Evolutionary conservation across 1,140 invertebrate species (phyloP).

Genomic region (Cotesia chilonis): DNA sequence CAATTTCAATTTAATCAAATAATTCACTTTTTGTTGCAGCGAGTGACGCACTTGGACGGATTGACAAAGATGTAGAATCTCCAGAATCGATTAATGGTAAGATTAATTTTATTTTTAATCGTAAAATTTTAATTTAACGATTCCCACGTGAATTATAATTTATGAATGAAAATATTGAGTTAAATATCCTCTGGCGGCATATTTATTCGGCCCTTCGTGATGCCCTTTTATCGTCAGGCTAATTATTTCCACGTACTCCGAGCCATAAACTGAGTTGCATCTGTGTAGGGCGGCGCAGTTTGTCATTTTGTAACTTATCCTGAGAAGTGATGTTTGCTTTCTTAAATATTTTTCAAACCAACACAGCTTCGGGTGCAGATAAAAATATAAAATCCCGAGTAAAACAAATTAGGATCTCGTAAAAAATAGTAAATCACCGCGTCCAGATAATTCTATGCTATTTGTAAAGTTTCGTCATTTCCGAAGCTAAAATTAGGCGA

Average conservation of each 20-base stretch:
- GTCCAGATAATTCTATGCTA: slow-evolving; percentile 13
- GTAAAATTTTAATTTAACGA: slow-evolving; percentile 14
- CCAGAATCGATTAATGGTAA: slow-evolving; percentile 64
- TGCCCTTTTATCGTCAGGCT: slow-evolving; percentile 37
- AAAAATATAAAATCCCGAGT: neutral
- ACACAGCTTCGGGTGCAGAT: neutral
- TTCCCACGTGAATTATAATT: slow-evolving; percentile 4
- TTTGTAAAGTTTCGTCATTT: neutral
- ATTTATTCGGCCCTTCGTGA: slow-evolving; percentile 6
- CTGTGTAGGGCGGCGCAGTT: slow-evolving; percentile 38
- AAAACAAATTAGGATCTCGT: neutral
- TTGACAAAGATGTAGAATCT: slow-evolving; percentile 61
- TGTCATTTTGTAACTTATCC: slow-evolving; percentile 48
- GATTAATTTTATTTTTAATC: slow-evolving; percentile 33
- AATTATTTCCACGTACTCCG: slow-evolving; percentile 52
- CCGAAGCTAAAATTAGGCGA: neutral
- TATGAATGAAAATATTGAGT: neutral
- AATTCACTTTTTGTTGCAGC: slow-evolving; percentile 52
- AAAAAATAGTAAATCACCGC: neutral
- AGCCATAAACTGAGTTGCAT: slow-evolving; percentile 53
- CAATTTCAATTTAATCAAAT: too few relatives aligned
- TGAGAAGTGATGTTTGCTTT: neutral
- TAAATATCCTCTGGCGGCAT: slow-evolving; percentile 30
- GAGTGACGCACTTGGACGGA: slow-evolving; percentile 60
- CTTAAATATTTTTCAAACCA: neutral